Evolutionary conservation across 2,113 vertebrate species (phyloP).

Genomic region (Elephas maximus): DNA sequence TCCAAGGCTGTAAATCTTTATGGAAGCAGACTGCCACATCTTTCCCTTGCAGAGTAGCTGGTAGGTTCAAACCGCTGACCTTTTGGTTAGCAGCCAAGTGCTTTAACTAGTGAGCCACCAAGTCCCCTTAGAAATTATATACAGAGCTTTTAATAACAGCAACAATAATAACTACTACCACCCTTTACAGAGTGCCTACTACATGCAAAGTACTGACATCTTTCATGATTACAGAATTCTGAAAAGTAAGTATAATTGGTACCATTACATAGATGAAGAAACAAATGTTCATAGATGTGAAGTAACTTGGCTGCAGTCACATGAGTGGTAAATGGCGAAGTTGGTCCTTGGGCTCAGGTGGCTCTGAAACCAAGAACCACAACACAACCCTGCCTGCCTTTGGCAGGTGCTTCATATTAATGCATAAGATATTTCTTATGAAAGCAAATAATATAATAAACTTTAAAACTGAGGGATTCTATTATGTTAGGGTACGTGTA

Average conservation of each 20-base stretch:
- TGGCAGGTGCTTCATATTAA: background rate
- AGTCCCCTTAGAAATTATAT: background rate
- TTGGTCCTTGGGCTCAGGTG: background rate
- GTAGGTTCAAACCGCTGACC: too few relatives aligned
- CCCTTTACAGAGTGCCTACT: background rate
- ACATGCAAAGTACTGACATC: background rate
- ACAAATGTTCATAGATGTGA: background rate
- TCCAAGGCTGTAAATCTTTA: too few relatives aligned
- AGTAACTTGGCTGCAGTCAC: background rate
- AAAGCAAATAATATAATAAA: conserved; percentile 7
- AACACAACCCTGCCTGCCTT: background rate
- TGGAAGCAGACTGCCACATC: too few relatives aligned
- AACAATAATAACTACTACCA: background rate
- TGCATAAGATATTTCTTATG: background rate
- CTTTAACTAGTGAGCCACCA: too few relatives aligned
- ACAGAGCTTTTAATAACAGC: conserved; percentile 11
- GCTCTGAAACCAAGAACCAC: background rate
- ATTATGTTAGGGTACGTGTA: background rate
- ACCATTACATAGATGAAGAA: background rate
- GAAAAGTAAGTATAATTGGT: background rate
- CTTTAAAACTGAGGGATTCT: background rate
- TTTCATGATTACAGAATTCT: background rate
- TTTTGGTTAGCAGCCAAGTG: too few relatives aligned
- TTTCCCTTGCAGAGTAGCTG: too few relatives aligned
- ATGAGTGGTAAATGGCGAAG: background rate